A percentile compares a stretch with the other conserved stretches of the same genome.
Conservation (phyloP, 2,888 invertebrate species). For the Drosophila falleni region DNA sequence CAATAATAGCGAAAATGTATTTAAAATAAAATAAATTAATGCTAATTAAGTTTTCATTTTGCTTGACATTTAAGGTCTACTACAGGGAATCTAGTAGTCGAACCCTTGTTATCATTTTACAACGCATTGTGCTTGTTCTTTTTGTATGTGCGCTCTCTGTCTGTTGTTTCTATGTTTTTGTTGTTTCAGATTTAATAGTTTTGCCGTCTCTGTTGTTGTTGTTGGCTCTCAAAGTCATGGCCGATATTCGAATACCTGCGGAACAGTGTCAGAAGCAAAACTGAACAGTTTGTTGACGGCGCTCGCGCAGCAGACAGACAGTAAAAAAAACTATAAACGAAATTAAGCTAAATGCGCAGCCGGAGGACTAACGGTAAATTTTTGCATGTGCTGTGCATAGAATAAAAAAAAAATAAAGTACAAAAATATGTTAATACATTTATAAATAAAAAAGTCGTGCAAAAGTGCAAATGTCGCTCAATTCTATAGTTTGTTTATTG, state of each 20-base stretch:
- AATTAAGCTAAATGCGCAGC: conserved; percentile 15
- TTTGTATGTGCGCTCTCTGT: conserved; percentile 30
- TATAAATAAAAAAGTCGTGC: conserved; percentile 2
- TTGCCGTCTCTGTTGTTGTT: conserved; percentile 18
- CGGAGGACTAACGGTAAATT: conserved; percentile 46
- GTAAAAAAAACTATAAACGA: conserved; percentile 18
- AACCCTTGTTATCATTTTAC: neutral
- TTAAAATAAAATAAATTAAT: too few species aligned
- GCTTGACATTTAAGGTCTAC: too few species aligned
- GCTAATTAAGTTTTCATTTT: too few species aligned
- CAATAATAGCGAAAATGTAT: too few species aligned
- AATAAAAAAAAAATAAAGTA: conserved; percentile 9
- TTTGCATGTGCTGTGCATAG: conserved; percentile 28
- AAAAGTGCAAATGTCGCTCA: conserved; percentile 35
- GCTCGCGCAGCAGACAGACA: conserved; percentile 56
- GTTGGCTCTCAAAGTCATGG: conserved; percentile 70
- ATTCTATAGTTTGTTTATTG: conserved; percentile 49
- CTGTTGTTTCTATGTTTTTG: conserved; percentile 2
- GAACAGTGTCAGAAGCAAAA: conserved; percentile 42
- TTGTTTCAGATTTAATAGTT: conserved; percentile 35
- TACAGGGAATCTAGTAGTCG: conserved; percentile 37
- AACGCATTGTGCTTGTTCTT: neutral
- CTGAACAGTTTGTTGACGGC: conserved; percentile 60
- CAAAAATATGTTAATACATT: conserved; percentile 9
- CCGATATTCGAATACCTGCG: conserved; percentile 68